Evolutionary conservation across 2,797 vertebrate species (phyloP).

Genomic region (Hydrophis major): DNA sequence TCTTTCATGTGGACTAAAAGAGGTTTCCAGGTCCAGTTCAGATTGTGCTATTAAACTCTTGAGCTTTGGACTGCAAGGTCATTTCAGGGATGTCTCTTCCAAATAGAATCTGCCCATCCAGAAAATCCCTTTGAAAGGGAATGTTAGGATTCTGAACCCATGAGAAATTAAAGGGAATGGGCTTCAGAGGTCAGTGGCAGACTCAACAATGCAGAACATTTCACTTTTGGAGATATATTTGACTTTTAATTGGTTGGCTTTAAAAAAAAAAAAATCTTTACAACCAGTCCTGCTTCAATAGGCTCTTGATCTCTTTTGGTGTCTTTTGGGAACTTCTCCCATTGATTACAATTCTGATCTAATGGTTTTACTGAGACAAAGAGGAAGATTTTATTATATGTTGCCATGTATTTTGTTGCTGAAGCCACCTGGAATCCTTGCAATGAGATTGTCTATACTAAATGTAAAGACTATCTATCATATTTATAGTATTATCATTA

Average conservation of each 20-base stretch:
- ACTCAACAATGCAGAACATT: neutral
- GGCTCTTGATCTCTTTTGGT: neutral
- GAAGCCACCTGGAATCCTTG: neutral
- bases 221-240: neutral
- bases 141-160: neutral
- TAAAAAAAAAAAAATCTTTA: neutral
- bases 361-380: neutral
- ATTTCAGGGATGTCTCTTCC: neutral
- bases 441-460: neutral
- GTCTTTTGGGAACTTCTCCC: neutral
- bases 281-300: neutral
- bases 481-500: neutral
- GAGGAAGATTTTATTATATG: neutral
- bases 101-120: neutral
- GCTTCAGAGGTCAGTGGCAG: neutral
- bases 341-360: neutral
- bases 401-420: neutral
- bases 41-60: neutral
- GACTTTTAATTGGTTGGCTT: neutral
- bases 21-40: neutral
- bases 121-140: neutral
- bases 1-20: constrained; percentile 10
- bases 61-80: neutral
- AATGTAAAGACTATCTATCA: neutral
- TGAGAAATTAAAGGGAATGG: neutral